A percentile compares a stretch with the other conserved stretches of the same genome.
Evolutionary conservation across 2,113 vertebrate species (phyloP).

Genomic region (Thunnus thynnus): DNA sequence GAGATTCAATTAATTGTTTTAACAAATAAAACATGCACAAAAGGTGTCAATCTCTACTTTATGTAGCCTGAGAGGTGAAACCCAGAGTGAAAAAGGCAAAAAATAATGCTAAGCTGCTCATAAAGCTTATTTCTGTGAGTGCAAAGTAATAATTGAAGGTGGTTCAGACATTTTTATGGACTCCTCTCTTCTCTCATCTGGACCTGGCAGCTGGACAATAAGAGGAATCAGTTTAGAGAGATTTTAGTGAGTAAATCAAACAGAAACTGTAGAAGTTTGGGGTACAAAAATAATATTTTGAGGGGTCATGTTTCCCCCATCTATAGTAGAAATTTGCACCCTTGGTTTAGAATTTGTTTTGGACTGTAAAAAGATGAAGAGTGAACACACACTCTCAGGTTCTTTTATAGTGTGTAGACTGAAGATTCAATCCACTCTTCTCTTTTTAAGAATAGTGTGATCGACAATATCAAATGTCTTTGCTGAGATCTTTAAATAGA

Average conservation of each 20-base stretch:
- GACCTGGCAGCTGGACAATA: not conserved
- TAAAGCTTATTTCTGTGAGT: too few species aligned
- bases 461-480: not conserved
- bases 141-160: too few species aligned
- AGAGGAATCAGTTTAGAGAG: too few species aligned
- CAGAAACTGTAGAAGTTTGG: not conserved
- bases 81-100: not conserved
- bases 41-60: too few species aligned
- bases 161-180: not conserved
- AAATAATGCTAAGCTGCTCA: too few species aligned
- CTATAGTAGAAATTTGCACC: too few species aligned
- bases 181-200: not conserved
- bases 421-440: not conserved
- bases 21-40: too few species aligned
- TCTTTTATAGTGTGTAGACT: too few species aligned
- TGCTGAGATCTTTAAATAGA: conserved; percentile 9
- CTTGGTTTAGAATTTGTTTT: too few species aligned
- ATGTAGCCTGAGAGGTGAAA: not conserved
- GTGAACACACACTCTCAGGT: too few species aligned
- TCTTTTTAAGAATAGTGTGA: not conserved
- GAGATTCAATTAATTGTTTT: not conserved
- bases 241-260: not conserved
- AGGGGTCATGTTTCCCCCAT: too few species aligned
- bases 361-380: too few species aligned
- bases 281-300: not conserved